phyloP scores from a whole-genome alignment of 2,113 vertebrate species.

The Beaufortia kweichowensis region DNA sequence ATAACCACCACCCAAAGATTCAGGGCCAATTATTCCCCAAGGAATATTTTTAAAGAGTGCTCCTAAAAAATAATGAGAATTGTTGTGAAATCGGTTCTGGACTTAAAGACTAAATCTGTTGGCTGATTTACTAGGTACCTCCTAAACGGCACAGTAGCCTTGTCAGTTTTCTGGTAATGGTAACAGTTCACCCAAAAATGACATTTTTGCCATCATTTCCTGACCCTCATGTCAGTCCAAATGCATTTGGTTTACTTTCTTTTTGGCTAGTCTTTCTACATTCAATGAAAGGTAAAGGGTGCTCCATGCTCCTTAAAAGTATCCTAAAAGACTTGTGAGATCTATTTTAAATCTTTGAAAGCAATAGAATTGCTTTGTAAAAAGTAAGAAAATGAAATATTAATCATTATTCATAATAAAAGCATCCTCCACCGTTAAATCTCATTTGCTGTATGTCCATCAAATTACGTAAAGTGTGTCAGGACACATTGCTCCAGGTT shows the following conservation, averaged over 20 bases:
- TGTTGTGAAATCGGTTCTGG: conserved; percentile 6
- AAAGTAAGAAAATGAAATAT: no score
- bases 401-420: background rate
- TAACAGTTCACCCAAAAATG: background rate
- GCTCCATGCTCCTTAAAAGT: no score
- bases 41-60: conserved; percentile 10
- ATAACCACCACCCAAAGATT: conserved; percentile 31
- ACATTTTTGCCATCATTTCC: background rate
- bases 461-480: no score
- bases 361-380: no score
- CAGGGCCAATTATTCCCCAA: conserved; percentile 14
- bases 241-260: no score
- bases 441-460: background rate
- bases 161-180: no score
- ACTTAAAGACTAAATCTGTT: conserved; percentile 27
- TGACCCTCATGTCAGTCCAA: no score
- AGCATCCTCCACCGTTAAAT: background rate
- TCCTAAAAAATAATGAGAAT: conserved; percentile 19
- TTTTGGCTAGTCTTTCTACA: no score
- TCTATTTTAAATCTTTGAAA: no score
- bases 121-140: background rate
- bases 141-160: background rate
- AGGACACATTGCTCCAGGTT: no score
- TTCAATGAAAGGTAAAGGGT: no score
- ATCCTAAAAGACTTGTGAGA: no score